phyloP scores from a whole-genome alignment of 2,888 invertebrate species.

The Pseudococcus viburni region DNA sequence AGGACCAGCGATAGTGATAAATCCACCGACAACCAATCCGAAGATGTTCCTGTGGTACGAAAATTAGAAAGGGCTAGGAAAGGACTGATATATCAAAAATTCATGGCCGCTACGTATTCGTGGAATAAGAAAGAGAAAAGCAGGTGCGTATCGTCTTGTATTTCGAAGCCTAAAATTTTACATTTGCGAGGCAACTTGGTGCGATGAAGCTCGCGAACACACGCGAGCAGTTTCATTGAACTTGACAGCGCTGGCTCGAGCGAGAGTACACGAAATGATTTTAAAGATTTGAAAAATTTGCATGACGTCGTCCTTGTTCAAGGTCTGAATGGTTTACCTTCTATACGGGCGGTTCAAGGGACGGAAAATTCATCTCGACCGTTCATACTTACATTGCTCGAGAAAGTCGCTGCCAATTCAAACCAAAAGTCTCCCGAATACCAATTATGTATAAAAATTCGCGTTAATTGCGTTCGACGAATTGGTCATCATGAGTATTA shows the following conservation, averaged over 20 bases:
- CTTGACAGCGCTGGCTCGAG: slow-evolving; percentile 18
- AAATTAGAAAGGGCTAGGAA: slow-evolving; percentile 52
- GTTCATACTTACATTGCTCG: background rate
- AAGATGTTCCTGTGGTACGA: slow-evolving; percentile 35
- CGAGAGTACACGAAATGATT: background rate
- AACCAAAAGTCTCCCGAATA: background rate
- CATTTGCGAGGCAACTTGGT: background rate
- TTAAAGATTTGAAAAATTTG: slow-evolving; percentile 37
- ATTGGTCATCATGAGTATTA: background rate
- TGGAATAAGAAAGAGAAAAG: slow-evolving; percentile 50
- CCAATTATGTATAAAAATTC: background rate
- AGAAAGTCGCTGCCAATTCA: background rate
- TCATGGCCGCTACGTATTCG: slow-evolving; percentile 48
- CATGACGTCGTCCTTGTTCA: slow-evolving; percentile 35
- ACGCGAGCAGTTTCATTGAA: slow-evolving; percentile 47
- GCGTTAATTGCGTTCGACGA: background rate
- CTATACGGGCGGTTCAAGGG: slow-evolving; percentile 34
- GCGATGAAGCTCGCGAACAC: background rate
- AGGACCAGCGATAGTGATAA: slow-evolving; percentile 13
- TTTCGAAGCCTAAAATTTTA: background rate
- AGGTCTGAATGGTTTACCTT: slow-evolving; percentile 17
- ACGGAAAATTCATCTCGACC: slow-evolving; percentile 11
- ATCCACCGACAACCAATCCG: background rate
- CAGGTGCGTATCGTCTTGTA: slow-evolving; percentile 30
- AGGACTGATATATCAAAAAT: slow-evolving; percentile 59